Evolutionary conservation across 2,797 vertebrate genomes (phyloP).

Genomic region (Nyctalus aviator): DNA sequence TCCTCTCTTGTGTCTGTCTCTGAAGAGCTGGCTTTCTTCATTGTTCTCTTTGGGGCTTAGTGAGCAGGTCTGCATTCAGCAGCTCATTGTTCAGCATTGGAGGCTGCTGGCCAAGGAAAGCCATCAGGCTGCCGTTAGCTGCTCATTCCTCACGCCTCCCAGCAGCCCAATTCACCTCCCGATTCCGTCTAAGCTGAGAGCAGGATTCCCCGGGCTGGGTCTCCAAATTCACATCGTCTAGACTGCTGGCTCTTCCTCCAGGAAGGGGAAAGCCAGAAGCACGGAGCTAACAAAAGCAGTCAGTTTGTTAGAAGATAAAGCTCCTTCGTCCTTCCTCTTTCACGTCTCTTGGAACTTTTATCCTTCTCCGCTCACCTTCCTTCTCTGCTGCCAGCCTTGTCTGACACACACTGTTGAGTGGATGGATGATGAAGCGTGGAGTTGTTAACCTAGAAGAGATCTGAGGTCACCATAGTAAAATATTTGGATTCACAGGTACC

Average conservation of each 20-base stretch:
- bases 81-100: not conserved
- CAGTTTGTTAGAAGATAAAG: not conserved
- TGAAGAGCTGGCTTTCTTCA: not conserved
- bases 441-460: not conserved
- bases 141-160: not conserved
- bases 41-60: slow-evolving; percentile 45
- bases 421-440: not conserved
- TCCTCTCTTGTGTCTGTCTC: not conserved
- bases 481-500: not conserved
- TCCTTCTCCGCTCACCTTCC: too few relatives aligned
- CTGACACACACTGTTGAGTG: not conserved
- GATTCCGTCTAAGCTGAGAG: fast-evolving
- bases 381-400: not conserved
- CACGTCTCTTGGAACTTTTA: not conserved
- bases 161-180: not conserved
- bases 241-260: not conserved
- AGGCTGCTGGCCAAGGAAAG: slow-evolving; percentile 4
- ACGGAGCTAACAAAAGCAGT: not conserved
- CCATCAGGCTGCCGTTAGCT: not conserved
- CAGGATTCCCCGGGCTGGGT: not conserved
- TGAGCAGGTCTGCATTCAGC: slow-evolving; percentile 28
- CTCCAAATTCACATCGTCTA: not conserved
- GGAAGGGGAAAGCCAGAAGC: not conserved
- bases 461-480: not conserved
- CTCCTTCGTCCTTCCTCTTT: not conserved